Conservation (phyloP, 2,888 invertebrate genomes). For the Micoletzkya japonica region DNA sequence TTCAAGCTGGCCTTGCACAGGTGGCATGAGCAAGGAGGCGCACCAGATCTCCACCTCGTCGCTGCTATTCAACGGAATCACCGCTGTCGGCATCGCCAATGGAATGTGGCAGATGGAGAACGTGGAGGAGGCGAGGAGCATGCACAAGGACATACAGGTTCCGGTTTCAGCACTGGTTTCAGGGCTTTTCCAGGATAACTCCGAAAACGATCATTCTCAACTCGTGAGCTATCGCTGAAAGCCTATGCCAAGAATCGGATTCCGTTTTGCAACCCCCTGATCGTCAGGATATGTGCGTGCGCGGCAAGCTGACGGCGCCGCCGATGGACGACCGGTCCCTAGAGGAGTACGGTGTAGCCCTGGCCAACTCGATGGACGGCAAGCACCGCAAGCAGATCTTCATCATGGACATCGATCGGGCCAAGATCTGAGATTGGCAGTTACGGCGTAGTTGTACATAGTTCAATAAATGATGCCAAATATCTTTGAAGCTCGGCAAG, state of each 20-base stretch:
- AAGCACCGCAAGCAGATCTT: conserved; percentile 40
- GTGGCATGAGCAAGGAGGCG: conserved; percentile 85
- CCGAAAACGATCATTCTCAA: too few species aligned
- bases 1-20: conserved; percentile 31
- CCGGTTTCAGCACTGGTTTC: not conserved
- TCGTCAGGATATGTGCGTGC: conserved; percentile 35
- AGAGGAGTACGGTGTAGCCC: conserved; percentile 34
- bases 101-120: conserved; percentile 74
- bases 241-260: too few species aligned
- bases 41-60: conserved; percentile 79
- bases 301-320: conserved; percentile 39
- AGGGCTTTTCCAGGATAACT: too few species aligned
- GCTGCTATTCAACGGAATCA: conserved; percentile 81
- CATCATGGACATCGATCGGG: conserved; percentile 21
- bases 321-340: conserved; percentile 39
- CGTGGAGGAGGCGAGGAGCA: conserved; percentile 31
- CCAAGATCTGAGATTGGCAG: not conserved
- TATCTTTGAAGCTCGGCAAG: too few species aligned
- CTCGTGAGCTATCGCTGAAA: too few species aligned
- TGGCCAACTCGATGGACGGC: conserved; percentile 35
- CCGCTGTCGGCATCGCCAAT: conserved; percentile 71
- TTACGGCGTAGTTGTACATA: too few species aligned
- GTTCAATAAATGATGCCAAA: too few species aligned
- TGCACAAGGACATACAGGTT: conserved; percentile 27
- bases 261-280: too few species aligned